phyloP scores from a whole-genome alignment of 2,888 invertebrate genomes.

The Drosophila atripex region DNA sequence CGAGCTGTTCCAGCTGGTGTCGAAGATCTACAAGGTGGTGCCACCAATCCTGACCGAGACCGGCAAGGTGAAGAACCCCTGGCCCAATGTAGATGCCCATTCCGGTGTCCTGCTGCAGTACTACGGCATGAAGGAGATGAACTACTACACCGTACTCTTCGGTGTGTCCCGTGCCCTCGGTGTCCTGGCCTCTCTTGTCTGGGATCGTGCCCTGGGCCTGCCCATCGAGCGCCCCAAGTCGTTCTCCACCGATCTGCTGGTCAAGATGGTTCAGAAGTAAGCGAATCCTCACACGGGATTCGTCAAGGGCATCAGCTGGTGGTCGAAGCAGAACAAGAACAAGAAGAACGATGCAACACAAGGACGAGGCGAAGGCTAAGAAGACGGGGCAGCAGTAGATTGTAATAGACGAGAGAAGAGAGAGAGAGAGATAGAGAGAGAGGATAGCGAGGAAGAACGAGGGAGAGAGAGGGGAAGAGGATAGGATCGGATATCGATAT shows the following conservation, averaged over 20 bases:
- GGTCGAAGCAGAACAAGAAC: neutral
- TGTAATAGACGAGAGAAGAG: conserved; percentile 27
- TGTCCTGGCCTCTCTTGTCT: conserved; percentile 90
- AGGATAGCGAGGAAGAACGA: no score
- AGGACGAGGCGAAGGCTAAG: conserved; percentile 1
- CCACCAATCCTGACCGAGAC: conserved; percentile 92
- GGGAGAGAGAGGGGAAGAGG: neutral
- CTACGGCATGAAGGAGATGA: conserved; percentile 94
- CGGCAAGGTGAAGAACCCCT: conserved; percentile 96
- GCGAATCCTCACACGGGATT: neutral
- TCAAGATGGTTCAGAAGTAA: conserved; percentile 83
- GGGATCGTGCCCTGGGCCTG: conserved; percentile 92
- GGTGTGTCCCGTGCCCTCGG: conserved; percentile 94
- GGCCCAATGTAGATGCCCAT: conserved; percentile 97
- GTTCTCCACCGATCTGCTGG: conserved; percentile 87
- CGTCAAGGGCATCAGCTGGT: neutral
- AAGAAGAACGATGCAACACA: neutral
- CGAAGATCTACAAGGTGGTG: conserved; percentile 92
- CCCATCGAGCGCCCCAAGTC: conserved; percentile 94
- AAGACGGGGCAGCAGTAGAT: conserved; percentile 26
- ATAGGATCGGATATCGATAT: conserved; percentile 9
- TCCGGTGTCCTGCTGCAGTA: conserved; percentile 93
- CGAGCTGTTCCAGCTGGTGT: conserved; percentile 90
- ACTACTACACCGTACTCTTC: conserved; percentile 95
- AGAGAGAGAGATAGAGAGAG: neutral